These are phyloP conservation scores for Jordanella pulchra DNA, from an alignment of 2,797 vertebrate species.

Conservation along the genomic window DNA sequence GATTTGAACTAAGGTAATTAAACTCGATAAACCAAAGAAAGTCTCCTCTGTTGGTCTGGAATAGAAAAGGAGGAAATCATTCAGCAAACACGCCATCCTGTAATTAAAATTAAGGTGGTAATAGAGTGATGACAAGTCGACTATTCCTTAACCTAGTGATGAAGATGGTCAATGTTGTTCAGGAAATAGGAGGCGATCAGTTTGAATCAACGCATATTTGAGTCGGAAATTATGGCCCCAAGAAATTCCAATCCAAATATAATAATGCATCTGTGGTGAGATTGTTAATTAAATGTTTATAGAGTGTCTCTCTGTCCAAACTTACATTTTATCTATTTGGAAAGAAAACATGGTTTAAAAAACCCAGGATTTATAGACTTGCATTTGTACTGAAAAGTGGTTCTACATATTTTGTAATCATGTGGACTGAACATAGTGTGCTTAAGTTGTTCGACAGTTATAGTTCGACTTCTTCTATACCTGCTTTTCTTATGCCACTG, in stretches of 20 bases:
- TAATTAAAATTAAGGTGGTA: neutral
- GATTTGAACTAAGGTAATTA: no score
- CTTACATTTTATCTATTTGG: no score
- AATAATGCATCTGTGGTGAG: neutral
- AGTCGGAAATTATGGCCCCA: neutral
- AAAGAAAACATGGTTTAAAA: no score
- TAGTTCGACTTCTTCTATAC: no score
- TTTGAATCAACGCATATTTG: neutral
- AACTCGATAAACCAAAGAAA: no score
- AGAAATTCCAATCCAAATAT: neutral
- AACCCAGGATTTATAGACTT: neutral
- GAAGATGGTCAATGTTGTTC: neutral
- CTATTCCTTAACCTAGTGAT: neutral
- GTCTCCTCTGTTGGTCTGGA: no score
- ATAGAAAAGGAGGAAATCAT: no score
- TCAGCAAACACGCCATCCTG: neutral
- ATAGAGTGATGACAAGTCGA: neutral
- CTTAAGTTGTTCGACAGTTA: no score
- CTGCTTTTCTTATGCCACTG: no score
- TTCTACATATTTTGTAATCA: neutral
- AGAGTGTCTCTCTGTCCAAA: no score
- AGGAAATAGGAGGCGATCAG: neutral
- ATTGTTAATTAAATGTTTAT: no score
- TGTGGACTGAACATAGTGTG: neutral
- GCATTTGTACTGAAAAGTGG: neutral